A percentile compares a stretch with the other conserved stretches of the same genome.
Conservation (phyloP, 1,140 invertebrate species). For the Drosophila nigromelanica region DNA sequence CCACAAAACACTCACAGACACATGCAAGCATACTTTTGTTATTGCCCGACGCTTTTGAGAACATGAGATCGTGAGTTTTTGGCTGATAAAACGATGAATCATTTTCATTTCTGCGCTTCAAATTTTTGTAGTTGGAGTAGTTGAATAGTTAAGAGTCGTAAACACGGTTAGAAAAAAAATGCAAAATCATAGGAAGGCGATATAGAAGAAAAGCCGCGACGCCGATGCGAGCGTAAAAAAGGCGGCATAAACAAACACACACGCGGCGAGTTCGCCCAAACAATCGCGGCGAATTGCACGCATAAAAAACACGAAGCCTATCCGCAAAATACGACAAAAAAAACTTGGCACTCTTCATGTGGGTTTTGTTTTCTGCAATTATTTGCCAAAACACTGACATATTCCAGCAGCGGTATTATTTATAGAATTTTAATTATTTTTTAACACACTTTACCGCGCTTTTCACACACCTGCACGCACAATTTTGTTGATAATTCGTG, state of each 20-base stretch:
- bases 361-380: conserved; percentile 75
- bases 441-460: conserved; percentile 67
- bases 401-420: conserved; percentile 35
- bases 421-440: conserved; percentile 39
- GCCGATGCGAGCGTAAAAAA: conserved; percentile 65
- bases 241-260: conserved; percentile 82
- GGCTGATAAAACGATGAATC: conserved; percentile 48
- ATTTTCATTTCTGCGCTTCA: conserved; percentile 22
- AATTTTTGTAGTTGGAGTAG: conserved; percentile 18
- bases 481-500: conserved; percentile 77
- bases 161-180: conserved; percentile 39
- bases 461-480: conserved; percentile 62
- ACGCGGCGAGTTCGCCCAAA: conserved; percentile 73
- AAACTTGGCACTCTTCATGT: conserved; percentile 72
- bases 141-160: too few species aligned
- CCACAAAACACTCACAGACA: conserved; percentile 9
- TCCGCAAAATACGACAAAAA: conserved; percentile 73
- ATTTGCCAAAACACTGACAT: conserved; percentile 18
- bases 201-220: conserved; percentile 51
- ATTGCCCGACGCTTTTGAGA: conserved; percentile 21
- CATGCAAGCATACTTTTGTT: conserved; percentile 20
- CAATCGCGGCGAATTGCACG: conserved; percentile 73
- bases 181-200: conserved; percentile 58
- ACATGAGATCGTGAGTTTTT: conserved; percentile 26
- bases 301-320: conserved; percentile 71